Base-by-base conservation (phyloP, 2,113 vertebrate species). In the Pomatostomus ruficeps region DNA sequence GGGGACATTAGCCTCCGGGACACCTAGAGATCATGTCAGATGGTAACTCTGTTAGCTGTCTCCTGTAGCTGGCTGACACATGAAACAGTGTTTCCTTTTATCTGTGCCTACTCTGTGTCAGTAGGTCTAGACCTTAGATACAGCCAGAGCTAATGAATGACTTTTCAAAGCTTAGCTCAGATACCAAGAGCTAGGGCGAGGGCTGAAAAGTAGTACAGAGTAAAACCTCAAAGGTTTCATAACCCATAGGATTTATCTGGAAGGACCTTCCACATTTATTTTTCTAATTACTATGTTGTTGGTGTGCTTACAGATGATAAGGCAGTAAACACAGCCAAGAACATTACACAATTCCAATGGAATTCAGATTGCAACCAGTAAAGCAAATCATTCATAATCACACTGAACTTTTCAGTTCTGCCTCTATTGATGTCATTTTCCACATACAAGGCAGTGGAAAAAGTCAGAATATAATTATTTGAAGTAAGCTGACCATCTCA, bases 171-270 rank as follows among this genome's bases (percentile, higher is more conserved):
- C 40, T 57, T 40, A 82, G 22, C n/a, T 72, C 45, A 54, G 21
- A 83, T 38, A 76, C 29, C 1, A 4, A 54, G 49, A 58, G n/a
- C 42, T 65, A 40, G 14, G 3, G 10, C 24, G n/a, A 58, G 22
- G 38, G 21, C 12, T 62, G 35, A 72, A 89, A 83, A 88, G 14
- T 62, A 49, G 40, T 68, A 65, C 4, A n/a, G 55, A 90, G 45
- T 45, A 79, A 95, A 89, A 75, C 28, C 74, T 89, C 88, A 94
- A 88, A 90, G 25, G 63, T 38, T 85, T 51, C 49, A 90, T 88
- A 91, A 85, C 54, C 33, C 28, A 40, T 9, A 54, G 25, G 5
- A 29, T 83, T 94, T 94, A 93, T 91, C 88, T 92, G n/a, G 38
- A 90, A 93, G 54, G 58, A 88, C 90, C 40, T 93, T 93, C 57